Percentiles rank a stretch among this genome's conserved stretches.
Evolutionary conservation across 2,113 vertebrate genomes (phyloP).

Genomic region (Percopsis transmontana): DNA sequence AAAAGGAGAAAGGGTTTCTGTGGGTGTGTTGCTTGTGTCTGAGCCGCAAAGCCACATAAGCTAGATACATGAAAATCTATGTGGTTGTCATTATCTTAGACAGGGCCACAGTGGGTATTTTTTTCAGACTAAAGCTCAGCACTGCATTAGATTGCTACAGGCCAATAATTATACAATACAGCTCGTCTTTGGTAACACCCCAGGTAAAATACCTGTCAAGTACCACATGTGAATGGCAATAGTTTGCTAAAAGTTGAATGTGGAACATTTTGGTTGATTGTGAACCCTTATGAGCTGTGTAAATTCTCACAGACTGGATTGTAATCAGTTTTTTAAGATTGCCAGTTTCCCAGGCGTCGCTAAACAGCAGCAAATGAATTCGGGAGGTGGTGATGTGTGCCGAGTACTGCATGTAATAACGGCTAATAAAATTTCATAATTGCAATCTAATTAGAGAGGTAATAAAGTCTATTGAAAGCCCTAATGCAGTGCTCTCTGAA

Average conservation of each 20-base stretch:
- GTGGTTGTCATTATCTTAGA: constrained; percentile 48
- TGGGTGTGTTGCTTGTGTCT: constrained; percentile 29
- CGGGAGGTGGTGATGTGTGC: constrained; percentile 62
- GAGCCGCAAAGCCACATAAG: constrained; percentile 49
- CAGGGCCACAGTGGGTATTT: constrained; percentile 54
- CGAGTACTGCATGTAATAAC: constrained; percentile 64
- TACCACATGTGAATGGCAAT: constrained; percentile 32
- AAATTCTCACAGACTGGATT: constrained; percentile 34
- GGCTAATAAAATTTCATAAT: constrained; percentile 68
- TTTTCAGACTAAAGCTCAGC: constrained; percentile 34
- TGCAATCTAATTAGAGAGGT: constrained; percentile 65
- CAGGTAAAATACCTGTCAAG: constrained; percentile 32
- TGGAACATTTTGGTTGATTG: constrained; percentile 36
- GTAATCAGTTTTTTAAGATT: constrained; percentile 45
- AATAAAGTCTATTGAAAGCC: constrained; percentile 55
- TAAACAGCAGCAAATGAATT: constrained; percentile 66
- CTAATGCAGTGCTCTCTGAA: constrained; percentile 46
- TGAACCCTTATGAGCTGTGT: constrained; percentile 18
- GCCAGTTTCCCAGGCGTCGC: constrained; percentile 6
- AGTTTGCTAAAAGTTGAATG: constrained; percentile 35
- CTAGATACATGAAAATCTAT: constrained; percentile 61
- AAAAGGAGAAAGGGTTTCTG: constrained; percentile 34
- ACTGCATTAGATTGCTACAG: constrained; percentile 44
- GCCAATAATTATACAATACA: constrained; percentile 55
- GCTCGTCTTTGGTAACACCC: constrained; percentile 30